Evolutionary conservation across 2,888 invertebrate genomes (phyloP), one percentile per base, ranked within the genome.

Genomic region (Rotaria socialis): DNA sequence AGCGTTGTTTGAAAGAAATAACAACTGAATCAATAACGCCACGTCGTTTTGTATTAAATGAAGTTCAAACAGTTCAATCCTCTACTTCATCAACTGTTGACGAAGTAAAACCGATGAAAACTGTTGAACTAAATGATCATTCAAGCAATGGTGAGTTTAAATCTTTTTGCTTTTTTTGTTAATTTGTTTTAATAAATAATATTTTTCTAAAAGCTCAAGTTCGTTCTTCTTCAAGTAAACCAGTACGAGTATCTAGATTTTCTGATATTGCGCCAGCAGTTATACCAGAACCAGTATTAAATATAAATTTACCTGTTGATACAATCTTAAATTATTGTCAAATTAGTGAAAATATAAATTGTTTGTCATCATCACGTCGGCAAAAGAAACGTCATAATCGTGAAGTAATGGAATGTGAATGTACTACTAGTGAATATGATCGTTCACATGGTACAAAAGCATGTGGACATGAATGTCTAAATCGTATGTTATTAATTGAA

Each of bases 401-500:
- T 67, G 67, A 67, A 67, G 67, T 67, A 43, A 97, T 97, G 97
- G 94, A 94, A 55, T 97, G 97, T 91, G 97, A 97, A 91, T 98
- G 97, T 91, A 95, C 95, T 90, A 93, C 96, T 88, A 95, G 95
- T 86, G 94, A 94, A 90, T 96, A 96, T 89, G 97, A 97, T 90
- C 93, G 95, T 88, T 93, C 93, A 75, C 92, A 94, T 87, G 96
- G 96, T 0, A 95, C 95, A 90, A 91, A 94, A 87, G 96, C 96
- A 19, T 98, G 98, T 91, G 96, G 96, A 0, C 96, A 96, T 90
- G 96, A 97, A 92, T 98, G 98, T 91, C 93, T 98, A 58, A 98
- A 98, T 92, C 94, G 97, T 90, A 93, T 97, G 90, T 94, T 98
- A n/a, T 95, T 97, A 95, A 97, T 98, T 90, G 98, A 98, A 93